Evolutionary conservation across 2,888 invertebrate species (phyloP), one percentile per base, ranked within the genome.

Genomic region (Ptilodon capucinus): DNA sequence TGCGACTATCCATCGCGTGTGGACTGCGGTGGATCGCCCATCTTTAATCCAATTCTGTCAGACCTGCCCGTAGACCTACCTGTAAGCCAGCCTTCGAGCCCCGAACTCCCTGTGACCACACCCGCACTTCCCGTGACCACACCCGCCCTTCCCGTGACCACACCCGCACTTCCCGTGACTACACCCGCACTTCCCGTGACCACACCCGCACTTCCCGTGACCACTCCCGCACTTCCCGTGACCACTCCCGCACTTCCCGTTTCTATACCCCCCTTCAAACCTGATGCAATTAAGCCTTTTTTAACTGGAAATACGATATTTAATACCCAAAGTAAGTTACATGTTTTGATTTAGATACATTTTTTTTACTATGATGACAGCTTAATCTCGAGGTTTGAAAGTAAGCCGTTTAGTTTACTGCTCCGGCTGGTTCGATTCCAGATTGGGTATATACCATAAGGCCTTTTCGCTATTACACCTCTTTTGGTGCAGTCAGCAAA

Each of bases 1-100:
- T 95, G 95, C 58, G 94, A 95, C 71, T 94, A 93, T 60, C 86
- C 91, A 0, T 79, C 91, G 39, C 87, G 91, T 45, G 94, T 94
- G 0, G 91, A 93, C 66, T 94, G 94, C 62, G 65, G 73, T 35
- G 44, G 48, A 64, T 54, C 41, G 52, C 23, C 38, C 39, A 11
- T 42, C 52, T 1, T 35, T 44, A 34, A 11, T 11, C 42, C 54
- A 23, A 19, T 45, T 13, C 28, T 52, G 4, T 35, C 48, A 9
- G 44, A 35, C 13, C 44, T 48, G n/a, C 49, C 59, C 9, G 17
- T 30, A 17, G 5, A 6, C 11, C 36, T 17, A 6, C 30, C 40
- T 13, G 11, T 30, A 2, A 36, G 11, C n/a, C 9, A 13, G 4
- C 32, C 34, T 7, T 23, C 13, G 21, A 16, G 9, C 17, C n/a